Base-by-base conservation (phyloP, 2,113 vertebrate genomes). In the Odontophorus gujanensis region DNA sequence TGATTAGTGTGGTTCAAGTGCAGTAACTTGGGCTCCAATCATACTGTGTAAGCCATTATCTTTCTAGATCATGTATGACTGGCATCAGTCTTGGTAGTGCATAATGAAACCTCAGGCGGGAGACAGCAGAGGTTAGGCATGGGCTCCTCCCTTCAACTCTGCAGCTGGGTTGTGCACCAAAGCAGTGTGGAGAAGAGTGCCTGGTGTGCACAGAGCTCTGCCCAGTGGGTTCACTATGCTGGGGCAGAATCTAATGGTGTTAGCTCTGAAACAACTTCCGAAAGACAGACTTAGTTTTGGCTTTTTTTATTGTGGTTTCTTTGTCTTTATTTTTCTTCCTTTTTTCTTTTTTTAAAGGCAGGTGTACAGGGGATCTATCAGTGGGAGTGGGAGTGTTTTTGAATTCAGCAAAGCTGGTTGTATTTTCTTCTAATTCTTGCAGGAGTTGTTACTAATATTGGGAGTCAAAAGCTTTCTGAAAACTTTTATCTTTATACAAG, bases 161-260 rank as follows among this genome's bases (percentile, higher is more conserved):
- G 74, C 42, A 45, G n/a, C 42, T 1, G 1, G 14, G n/a, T 6
- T 42, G 30, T 43, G 8, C 25, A 26, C 6, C 81, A 1, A 0
- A 0, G 0, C 42, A 53, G 0, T 9, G 36, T 43, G 38, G 30
- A 24, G 28, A 36, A 50, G 42, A 45, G 25, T 2, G 8, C 62
- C 28, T 0, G 0, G 11, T 3, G 2, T 15, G 11, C 11, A 10
- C 21, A 55, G 55, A 34, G 13, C 26, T 77, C 15, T 83, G 6
- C 19, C 13, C 24, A 10, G 15, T 6, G 50, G 12, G 28, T 67
- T 76, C 0, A 3, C 58, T 76, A 28, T 45, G 15, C 61, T 73
- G 74, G 14, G 40, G 9, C 53, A 55, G 47, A 8, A 20, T 22
- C 58, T 72, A n/a, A 48, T 13, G 6, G 7, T 36, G 16, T 58